Conservation (phyloP, 2,888 invertebrate genomes). For the Fragum whitleyi region DNA sequence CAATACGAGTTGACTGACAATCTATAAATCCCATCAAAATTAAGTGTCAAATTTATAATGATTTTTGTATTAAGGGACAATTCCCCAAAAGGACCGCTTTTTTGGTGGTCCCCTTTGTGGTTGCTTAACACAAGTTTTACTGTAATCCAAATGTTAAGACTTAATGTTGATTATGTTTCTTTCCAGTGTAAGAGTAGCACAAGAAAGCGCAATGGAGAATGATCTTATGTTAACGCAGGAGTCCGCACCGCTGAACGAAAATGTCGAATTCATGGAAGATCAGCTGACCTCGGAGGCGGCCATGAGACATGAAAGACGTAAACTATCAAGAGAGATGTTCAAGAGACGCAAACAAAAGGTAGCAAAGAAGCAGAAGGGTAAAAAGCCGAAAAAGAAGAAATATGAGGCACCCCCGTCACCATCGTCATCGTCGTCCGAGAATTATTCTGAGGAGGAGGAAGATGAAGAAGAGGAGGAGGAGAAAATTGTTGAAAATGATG, state of each 20-base stretch:
- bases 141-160: too few relatives aligned
- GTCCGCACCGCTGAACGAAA: constrained; percentile 46
- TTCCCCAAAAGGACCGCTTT: too few relatives aligned
- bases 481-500: constrained; percentile 33
- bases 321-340: background rate
- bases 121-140: too few relatives aligned
- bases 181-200: background rate
- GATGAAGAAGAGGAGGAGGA: constrained; percentile 40
- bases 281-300: constrained; percentile 46
- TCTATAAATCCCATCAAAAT: too few relatives aligned
- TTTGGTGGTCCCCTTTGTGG: too few relatives aligned
- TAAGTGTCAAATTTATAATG: too few relatives aligned
- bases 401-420: background rate
- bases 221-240: constrained; percentile 43
- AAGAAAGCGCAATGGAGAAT: background rate
- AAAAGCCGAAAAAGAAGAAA: background rate
- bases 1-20: too few relatives aligned
- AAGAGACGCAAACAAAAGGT: background rate
- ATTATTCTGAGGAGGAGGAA: constrained; percentile 32
- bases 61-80: too few relatives aligned
- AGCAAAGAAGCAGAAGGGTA: background rate
- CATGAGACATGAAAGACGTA: background rate
- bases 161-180: too few relatives aligned
- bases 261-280: constrained; percentile 60
- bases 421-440: background rate